phyloP scores from a whole-genome alignment of 2,888 invertebrate genomes.

The Deilephila porcellus region DNA sequence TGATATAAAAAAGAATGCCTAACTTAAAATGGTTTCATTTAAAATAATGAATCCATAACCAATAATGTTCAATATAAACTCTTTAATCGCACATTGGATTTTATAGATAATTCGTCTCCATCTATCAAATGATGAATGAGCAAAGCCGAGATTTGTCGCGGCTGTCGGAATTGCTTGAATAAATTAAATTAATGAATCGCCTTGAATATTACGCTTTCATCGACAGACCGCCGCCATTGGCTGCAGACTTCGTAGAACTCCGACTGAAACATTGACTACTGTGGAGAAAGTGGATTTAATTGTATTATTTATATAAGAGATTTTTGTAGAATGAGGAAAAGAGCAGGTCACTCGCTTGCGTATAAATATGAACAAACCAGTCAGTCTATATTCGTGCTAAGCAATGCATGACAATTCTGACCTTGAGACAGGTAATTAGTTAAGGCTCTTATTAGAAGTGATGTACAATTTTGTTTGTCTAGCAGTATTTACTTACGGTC shows the following conservation, averaged over 20 bases:
- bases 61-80: background rate
- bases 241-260: background rate
- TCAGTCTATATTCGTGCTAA: too few species aligned
- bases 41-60: background rate
- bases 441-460: too few species aligned
- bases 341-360: too few species aligned
- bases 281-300: background rate
- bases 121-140: slow-evolving; percentile 40
- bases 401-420: too few species aligned
- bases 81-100: background rate
- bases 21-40: too few species aligned
- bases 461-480: too few species aligned
- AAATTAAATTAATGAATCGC: slow-evolving; percentile 31
- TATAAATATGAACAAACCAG: too few species aligned
- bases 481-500: too few species aligned
- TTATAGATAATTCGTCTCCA: slow-evolving; percentile 36
- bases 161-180: slow-evolving; percentile 36
- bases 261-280: slow-evolving; percentile 3
- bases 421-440: too few species aligned
- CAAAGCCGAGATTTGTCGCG: slow-evolving; percentile 41
- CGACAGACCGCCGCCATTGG: background rate
- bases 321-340: background rate
- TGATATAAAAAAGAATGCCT: too few species aligned
- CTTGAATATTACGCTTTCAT: slow-evolving; percentile 16
- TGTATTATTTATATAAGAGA: background rate